phyloP scores from a whole-genome alignment of 2,797 vertebrate genomes.

The Chaetodon trifasciatus region DNA sequence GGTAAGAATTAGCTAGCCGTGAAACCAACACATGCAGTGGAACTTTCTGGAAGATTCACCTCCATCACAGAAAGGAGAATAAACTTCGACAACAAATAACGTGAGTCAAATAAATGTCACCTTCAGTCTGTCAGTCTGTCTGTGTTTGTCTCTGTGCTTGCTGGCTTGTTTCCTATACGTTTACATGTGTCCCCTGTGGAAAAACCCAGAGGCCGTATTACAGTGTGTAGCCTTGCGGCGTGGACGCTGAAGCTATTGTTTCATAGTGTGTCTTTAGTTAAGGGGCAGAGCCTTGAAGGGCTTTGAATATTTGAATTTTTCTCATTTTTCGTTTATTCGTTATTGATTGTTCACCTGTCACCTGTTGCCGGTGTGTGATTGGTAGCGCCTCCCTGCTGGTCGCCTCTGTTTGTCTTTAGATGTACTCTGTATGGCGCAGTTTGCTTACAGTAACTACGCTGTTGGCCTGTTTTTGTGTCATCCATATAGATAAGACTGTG shows the following conservation, averaged over 20 bases:
- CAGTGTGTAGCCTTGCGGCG: background rate
- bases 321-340: too few relatives aligned
- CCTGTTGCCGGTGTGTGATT: background rate
- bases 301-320: background rate
- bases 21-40: background rate
- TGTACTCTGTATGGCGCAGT: background rate
- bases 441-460: background rate
- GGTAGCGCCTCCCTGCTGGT: background rate
- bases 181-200: background rate
- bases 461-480: background rate
- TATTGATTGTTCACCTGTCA: background rate
- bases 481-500: background rate
- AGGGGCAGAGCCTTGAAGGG: background rate
- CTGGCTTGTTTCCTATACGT: background rate
- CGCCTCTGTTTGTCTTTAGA: background rate
- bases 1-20: background rate
- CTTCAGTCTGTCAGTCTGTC: background rate
- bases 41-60: background rate
- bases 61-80: background rate
- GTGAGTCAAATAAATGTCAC: slow-evolving; percentile 6
- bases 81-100: background rate
- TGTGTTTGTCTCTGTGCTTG: background rate
- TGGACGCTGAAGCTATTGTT: background rate
- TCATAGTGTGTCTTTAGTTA: background rate
- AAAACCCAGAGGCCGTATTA: background rate